These are phyloP conservation scores for Venturia canescens DNA, from an alignment of 1,140 invertebrate genomes.

Conservation along the genomic window DNA sequence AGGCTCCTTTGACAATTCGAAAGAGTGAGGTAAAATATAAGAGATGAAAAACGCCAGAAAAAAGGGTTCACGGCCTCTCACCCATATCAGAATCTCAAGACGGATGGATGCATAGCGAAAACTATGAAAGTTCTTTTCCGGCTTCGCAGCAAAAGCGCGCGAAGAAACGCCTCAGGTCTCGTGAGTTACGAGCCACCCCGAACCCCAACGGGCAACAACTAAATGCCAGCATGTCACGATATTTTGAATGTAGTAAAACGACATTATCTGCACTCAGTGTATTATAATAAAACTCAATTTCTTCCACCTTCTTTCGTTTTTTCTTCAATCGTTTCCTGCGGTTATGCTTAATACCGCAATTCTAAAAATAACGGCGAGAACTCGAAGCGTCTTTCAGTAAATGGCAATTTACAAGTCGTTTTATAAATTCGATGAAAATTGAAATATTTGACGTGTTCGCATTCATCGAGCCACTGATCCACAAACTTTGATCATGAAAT, in stretches of 20 bases:
- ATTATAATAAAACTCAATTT: too few species aligned
- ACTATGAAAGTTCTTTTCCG: slow-evolving; percentile 24
- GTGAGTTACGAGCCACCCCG: slow-evolving; percentile 58
- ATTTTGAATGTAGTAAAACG: slow-evolving; percentile 64
- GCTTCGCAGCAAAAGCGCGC: slow-evolving; percentile 2
- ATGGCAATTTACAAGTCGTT: too few species aligned
- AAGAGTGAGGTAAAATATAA: slow-evolving; percentile 52
- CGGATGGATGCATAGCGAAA: not conserved
- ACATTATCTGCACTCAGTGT: slow-evolving; percentile 45
- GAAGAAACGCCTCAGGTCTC: slow-evolving; percentile 44
- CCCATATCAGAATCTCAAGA: slow-evolving; percentile 10
- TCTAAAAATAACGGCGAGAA: too few species aligned
- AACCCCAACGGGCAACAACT: not conserved
- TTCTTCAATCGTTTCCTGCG: too few species aligned
- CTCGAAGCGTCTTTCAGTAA: too few species aligned
- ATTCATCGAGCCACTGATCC: too few species aligned
- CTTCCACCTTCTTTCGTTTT: too few species aligned
- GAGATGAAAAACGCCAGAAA: not conserved
- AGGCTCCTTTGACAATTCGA: slow-evolving; percentile 66
- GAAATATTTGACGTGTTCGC: too few species aligned
- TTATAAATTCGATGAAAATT: too few species aligned
- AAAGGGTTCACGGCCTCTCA: not conserved
- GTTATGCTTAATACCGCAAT: too few species aligned
- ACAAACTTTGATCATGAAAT: slow-evolving; percentile 41
- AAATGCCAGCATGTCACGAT: not conserved